phyloP scores from a whole-genome alignment of 2,888 invertebrate genomes.

The Ganaspis brasiliensis region DNA sequence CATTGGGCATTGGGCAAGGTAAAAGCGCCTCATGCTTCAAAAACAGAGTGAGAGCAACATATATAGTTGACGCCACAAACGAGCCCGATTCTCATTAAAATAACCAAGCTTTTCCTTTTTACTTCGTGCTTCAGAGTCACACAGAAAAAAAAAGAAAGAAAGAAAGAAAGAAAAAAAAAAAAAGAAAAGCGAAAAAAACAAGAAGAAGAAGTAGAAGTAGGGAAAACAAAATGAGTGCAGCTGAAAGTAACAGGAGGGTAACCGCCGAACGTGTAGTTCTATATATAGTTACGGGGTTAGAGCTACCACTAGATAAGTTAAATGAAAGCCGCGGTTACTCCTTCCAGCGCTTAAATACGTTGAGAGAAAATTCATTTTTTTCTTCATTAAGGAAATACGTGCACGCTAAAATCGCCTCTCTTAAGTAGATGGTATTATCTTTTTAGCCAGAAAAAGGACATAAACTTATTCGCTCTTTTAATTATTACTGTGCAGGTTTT shows the following conservation, averaged over 20 bases:
- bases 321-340: slow-evolving; percentile 71
- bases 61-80: slow-evolving; percentile 72
- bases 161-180: slow-evolving; percentile 50
- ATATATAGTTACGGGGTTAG: slow-evolving; percentile 57
- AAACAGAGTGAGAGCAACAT: slow-evolving; percentile 60
- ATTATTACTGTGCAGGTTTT: background rate
- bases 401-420: background rate
- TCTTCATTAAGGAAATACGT: slow-evolving; percentile 72
- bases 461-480: background rate
- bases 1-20: slow-evolving; percentile 25
- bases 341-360: slow-evolving; percentile 72
- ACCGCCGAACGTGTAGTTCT: slow-evolving; percentile 50
- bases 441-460: background rate
- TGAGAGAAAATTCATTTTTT: slow-evolving; percentile 73
- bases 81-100: slow-evolving; percentile 79
- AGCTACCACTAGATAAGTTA: slow-evolving; percentile 72
- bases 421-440: slow-evolving; percentile 16
- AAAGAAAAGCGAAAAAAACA: slow-evolving; percentile 41
- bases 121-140: slow-evolving; percentile 26
- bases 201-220: slow-evolving; percentile 24
- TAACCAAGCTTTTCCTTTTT: slow-evolving; percentile 73
- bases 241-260: slow-evolving; percentile 29
- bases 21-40: slow-evolving; percentile 26
- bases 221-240: slow-evolving; percentile 31
- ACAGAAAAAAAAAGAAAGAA: slow-evolving; percentile 54